phyloP scores from a whole-genome alignment of 2,888 invertebrate species.

The Sisyra terminalis region DNA sequence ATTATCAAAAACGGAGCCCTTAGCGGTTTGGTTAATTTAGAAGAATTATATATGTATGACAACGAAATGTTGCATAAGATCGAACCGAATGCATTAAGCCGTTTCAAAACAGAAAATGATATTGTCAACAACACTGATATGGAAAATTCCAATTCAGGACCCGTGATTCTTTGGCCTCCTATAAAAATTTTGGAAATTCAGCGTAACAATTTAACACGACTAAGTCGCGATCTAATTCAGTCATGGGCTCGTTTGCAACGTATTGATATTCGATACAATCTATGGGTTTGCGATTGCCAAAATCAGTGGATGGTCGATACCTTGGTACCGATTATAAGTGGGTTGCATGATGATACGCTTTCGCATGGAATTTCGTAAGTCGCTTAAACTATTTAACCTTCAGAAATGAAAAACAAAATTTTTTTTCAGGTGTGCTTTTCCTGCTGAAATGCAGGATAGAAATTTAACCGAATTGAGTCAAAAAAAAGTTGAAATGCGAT shows the following conservation, averaged over 20 bases:
- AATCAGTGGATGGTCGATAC: conserved; percentile 60
- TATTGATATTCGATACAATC: conserved; percentile 54
- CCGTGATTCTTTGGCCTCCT: conserved; percentile 37
- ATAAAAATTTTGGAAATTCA: conserved; percentile 24
- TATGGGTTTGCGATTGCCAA: conserved; percentile 63
- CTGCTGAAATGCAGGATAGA: conserved; percentile 42
- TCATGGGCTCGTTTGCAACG: conserved; percentile 53
- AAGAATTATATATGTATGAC: conserved; percentile 40
- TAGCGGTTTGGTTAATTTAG: conserved; percentile 35
- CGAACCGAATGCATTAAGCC: conserved; percentile 39
- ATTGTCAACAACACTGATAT: conserved; percentile 26
- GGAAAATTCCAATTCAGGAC: neutral
- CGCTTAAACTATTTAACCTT: neutral
- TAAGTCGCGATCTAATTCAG: conserved; percentile 45
- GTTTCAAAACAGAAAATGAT: conserved; percentile 21
- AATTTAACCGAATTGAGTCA: conserved; percentile 39
- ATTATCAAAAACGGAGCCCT: conserved; percentile 37
- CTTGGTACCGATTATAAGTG: conserved; percentile 37
- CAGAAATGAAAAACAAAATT: neutral
- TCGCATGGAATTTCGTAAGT: conserved; percentile 33
- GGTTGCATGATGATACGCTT: conserved; percentile 22
- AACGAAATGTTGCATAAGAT: conserved; percentile 43
- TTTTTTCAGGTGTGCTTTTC: conserved; percentile 41
- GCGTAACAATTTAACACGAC: conserved; percentile 10
- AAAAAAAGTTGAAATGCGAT: conserved; percentile 40